Evolutionary conservation across 2,797 vertebrate genomes (phyloP).

Genomic region (Cuculus canorus): DNA sequence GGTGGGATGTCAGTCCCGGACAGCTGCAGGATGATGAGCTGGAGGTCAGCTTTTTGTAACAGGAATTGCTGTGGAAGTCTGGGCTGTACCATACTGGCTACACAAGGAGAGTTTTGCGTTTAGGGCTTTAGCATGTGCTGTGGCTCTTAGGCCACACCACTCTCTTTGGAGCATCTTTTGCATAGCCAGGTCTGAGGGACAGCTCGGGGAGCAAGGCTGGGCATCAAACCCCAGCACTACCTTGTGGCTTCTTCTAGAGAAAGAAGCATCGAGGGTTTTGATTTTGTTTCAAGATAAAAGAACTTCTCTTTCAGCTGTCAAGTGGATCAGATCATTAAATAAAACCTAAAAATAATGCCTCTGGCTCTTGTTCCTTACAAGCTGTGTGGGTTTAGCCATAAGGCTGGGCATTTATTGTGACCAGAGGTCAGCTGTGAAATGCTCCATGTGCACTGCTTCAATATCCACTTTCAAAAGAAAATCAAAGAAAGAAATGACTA

Average conservation of each 20-base stretch:
- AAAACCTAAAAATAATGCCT: background rate
- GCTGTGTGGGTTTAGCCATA: background rate
- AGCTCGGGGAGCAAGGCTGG: background rate
- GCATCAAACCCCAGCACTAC: background rate
- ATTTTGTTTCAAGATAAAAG: background rate
- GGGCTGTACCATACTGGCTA: background rate
- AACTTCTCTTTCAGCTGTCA: background rate
- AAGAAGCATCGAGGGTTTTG: background rate
- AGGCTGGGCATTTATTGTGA: background rate
- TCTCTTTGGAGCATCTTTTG: background rate
- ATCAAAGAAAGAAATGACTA: slow-evolving; percentile 2
- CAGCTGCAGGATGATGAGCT: background rate
- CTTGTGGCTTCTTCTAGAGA: background rate
- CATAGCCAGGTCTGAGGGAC: background rate
- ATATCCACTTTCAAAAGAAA: slow-evolving; percentile 6
- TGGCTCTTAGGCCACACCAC: background rate
- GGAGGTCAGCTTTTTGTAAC: background rate
- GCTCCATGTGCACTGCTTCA: background rate
- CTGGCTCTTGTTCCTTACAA: background rate
- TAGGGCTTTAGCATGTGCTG: background rate
- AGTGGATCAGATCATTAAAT: background rate
- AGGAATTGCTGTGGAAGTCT: background rate
- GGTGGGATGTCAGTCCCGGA: background rate
- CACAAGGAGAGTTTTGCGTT: background rate
- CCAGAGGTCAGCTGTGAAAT: background rate